Evolutionary conservation across 2,113 vertebrate genomes (phyloP).

Genomic region (Regulus satrapa): DNA sequence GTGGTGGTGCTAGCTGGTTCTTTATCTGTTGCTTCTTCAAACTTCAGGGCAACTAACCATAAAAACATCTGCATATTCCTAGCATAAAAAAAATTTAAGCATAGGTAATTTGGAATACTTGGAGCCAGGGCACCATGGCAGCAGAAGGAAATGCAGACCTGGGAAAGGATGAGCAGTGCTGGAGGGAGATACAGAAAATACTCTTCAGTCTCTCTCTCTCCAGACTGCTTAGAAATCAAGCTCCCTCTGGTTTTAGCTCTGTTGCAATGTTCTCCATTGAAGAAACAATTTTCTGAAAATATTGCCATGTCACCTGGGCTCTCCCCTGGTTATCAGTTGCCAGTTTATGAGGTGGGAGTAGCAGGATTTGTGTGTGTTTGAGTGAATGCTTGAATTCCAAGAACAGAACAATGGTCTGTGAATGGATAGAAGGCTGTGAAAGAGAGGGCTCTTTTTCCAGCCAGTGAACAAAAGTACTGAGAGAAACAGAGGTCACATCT

Average conservation of each 20-base stretch:
- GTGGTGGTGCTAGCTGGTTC: conserved; percentile 51
- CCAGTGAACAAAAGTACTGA: not conserved
- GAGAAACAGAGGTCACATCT: not conserved
- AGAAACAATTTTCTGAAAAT: not conserved
- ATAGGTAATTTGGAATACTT: fast-evolving
- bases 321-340: not conserved
- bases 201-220: not conserved
- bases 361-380: not conserved
- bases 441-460: not conserved
- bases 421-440: not conserved
- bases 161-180: fast-evolving
- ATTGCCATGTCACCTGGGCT: fast-evolving
- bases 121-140: not conserved
- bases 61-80: not conserved
- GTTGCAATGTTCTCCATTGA: not conserved
- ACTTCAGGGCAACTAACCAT: not conserved
- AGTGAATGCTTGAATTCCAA: not conserved
- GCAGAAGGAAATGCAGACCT: not conserved
- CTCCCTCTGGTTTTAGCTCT: not conserved
- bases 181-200: not conserved
- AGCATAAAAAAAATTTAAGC: not conserved
- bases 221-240: not conserved
- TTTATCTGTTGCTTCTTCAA: not conserved
- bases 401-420: not conserved
- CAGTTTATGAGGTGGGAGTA: not conserved